Evolutionary conservation across 2,113 vertebrate genomes (phyloP).

Genomic region (Sakesphorus luctuosus): DNA sequence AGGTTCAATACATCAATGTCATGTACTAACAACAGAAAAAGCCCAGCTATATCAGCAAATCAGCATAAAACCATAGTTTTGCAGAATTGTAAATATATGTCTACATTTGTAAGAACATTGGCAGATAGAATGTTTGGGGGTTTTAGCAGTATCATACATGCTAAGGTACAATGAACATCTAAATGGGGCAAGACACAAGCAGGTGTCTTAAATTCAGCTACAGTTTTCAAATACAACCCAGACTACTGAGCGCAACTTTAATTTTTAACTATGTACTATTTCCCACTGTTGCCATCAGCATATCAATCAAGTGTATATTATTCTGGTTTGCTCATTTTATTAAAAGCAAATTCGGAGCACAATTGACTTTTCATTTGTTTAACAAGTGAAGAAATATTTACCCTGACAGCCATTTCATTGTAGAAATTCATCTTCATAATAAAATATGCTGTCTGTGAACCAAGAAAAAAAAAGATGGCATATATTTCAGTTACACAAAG

Average conservation of each 20-base stretch:
- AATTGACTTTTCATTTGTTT: conserved; percentile 92
- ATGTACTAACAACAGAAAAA: neutral
- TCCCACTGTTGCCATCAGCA: conserved; percentile 73
- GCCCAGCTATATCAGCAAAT: neutral
- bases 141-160: neutral
- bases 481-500: conserved; percentile 87
- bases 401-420: conserved; percentile 97
- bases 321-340: conserved; percentile 82
- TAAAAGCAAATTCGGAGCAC: conserved; percentile 84
- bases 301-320: conserved; percentile 82
- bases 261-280: conserved; percentile 77
- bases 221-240: conserved; percentile 59
- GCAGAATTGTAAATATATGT: neutral
- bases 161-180: neutral
- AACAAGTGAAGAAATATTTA: conserved; percentile 97
- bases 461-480: conserved; percentile 82
- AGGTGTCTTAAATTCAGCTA: conserved; percentile 53
- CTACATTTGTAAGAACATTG: neutral
- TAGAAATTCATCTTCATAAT: conserved; percentile 99
- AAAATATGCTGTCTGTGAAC: conserved; percentile 94
- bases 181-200: conserved; percentile 9
- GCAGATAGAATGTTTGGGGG: neutral
- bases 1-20: neutral
- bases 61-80: neutral
- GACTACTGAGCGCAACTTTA: conserved; percentile 68